Evolutionary conservation across 1,140 invertebrate genomes (phyloP), one percentile per base, ranked within the genome.

Genomic region (silkworm (Bombyx mori)): DNA sequence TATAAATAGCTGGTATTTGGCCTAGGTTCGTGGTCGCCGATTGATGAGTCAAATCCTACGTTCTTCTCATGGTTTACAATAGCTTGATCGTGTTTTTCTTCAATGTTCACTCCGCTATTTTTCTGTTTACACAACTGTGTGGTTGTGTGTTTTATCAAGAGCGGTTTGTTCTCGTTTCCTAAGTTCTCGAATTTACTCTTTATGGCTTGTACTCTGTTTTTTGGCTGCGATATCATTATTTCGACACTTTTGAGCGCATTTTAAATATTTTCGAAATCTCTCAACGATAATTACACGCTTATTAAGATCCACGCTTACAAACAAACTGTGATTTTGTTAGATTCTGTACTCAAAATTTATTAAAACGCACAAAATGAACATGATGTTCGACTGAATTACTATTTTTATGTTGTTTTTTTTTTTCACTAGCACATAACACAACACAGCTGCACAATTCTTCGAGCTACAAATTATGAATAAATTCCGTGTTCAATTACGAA

Each of bases 191-290:
- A 89, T 76, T 82, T 79, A 79, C 76, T 88, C 57, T 82, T 87
- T 48, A 89, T 88, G 49, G 79, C 77, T 79, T 88, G 86, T 47
- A 89, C 88, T 74, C 88, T 86, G 65, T 88, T 89, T 68, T 72
- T 79, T 61, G 82, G 66, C 63, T 75, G 70, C 61, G 82, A 79
- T 77, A 85, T 71, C 83, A 87, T 87, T 79, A 79, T 83, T 83
- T 82, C 65, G 53, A 67, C 66, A 69, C 65, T 42, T 10, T 48
- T 47, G 43, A 49, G 8, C 45, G 49, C 54, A 56, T 56, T 26
- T 56, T 56, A 18, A 48, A 42, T 12, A 44, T 44, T 47, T 35
- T 35, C 26, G 26, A 35, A 35, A 35, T 35, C 2, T 35, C 26
- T 35, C 2, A 35, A 35, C 4, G 26, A 35, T 35, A 35, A 35